Percentiles rank a stretch among this genome's conserved stretches.
Evolutionary conservation across 2,888 invertebrate genomes (phyloP).

Genomic region (Caenorhabditis sp.): DNA sequence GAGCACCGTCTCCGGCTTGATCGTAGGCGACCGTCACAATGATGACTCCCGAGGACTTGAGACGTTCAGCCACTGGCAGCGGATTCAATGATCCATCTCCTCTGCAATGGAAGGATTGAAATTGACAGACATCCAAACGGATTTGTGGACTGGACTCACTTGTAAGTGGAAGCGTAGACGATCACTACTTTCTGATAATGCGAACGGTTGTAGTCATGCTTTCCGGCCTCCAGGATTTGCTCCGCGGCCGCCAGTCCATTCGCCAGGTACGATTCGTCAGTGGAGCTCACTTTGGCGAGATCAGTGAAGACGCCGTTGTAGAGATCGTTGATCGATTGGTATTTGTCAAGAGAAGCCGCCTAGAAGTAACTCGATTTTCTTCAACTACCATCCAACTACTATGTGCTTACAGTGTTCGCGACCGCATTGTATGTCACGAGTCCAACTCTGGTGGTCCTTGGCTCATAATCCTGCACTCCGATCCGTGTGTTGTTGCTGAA

Average conservation of each 20-base stretch:
- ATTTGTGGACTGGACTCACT: conserved; percentile 5
- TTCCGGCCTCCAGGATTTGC: conserved; percentile 15
- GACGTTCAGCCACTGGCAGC: conserved; percentile 37
- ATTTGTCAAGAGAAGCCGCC: conserved; percentile 21
- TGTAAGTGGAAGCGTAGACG: conserved; percentile 49
- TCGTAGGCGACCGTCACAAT: conserved; percentile 55
- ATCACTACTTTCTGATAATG: conserved; percentile 47
- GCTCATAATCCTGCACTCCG: conserved; percentile 5
- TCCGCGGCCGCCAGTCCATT: conserved; percentile 42
- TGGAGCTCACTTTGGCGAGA: conserved; percentile 3
- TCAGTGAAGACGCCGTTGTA: conserved; percentile 13
- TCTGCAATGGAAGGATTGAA: conserved; percentile 3
- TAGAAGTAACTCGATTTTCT: neutral
- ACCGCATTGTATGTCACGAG: conserved; percentile 36
- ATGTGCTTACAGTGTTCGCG: conserved; percentile 1
- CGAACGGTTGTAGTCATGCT: neutral
- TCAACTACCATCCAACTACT: neutral
- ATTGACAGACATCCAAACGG: neutral
- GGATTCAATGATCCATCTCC: conserved; percentile 38
- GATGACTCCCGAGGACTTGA: conserved; percentile 40
- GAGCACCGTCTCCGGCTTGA: conserved; percentile 40
- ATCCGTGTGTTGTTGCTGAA: conserved; percentile 29
- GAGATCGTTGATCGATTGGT: conserved; percentile 31
- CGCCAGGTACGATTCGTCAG: conserved; percentile 22
- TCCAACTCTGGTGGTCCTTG: conserved; percentile 34